Base-by-base conservation (phyloP, 2,888 invertebrate species). In the Chloroclystis v-ata region DNA sequence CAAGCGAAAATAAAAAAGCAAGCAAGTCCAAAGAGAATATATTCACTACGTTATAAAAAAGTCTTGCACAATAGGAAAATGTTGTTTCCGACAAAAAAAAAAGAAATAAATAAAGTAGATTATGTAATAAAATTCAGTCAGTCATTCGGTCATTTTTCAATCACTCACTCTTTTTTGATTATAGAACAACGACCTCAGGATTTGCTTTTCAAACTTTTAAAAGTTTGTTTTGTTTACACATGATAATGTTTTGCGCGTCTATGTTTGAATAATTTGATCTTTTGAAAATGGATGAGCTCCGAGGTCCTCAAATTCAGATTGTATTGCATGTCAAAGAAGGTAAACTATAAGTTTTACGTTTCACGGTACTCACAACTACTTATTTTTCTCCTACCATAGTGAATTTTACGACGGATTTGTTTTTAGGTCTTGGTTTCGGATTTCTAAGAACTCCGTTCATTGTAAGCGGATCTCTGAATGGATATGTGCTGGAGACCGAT, bases 401-500 rank as follows among this genome's bases (percentile, higher is more conserved):
- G n/a, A n/a, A n/a, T n/a, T n/a, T n/a, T n/a, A n/a, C n/a, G n/a
- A n/a, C n/a, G n/a, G n/a, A n/a, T n/a, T n/a, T n/a, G n/a, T 32
- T 47, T 51, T 33, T 28, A 91, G 92, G 91, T 7, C 82, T 88
- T 55, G 90, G 90, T 25, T 90, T 91, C 70, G 89, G 89, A 29
- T 89, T 89, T 65, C 70, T 90, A 52, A 75, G 74, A 43, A 80
- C 88, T 49, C 87, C 90, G 0, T 89, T 91, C 32, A 67, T 89
- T 13, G 85, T 92, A 28, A 88, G 89, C 52, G 92, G 91, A 2
- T 90, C 91, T 29, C 72, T 92, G 2, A 91, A 92, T 78, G 90
- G 91, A 1, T 90, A 91, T 56, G 89, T 90, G 66, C 75, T 92
- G 60, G 93, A 94, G 74, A 92, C 94, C 0, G 93, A 93, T 64